phyloP scores from a whole-genome alignment of 2,113 vertebrate species.

The Scytalopus superciliaris region DNA sequence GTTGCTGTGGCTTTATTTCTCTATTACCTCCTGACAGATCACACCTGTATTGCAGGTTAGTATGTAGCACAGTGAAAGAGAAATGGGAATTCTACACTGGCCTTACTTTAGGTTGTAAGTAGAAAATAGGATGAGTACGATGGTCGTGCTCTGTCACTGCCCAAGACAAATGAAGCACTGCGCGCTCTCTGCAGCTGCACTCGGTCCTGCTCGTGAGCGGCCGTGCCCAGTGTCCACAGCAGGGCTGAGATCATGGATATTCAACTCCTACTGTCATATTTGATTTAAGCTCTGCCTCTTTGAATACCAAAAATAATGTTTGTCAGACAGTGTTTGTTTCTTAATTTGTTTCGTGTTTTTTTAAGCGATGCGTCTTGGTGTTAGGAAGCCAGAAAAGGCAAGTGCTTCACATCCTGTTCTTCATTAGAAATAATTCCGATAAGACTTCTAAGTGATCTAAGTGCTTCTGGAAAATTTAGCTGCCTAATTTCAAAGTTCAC shows the following conservation, averaged over 20 bases:
- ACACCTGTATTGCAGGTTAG: background rate
- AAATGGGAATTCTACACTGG: background rate
- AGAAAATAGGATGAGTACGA: background rate
- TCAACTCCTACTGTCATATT: background rate
- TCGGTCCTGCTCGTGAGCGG: fast-evolving
- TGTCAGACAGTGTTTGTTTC: background rate
- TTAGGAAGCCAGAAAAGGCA: background rate
- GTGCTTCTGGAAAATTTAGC: background rate
- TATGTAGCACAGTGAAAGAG: background rate
- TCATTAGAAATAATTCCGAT: background rate
- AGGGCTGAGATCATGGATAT: background rate
- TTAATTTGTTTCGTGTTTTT: background rate
- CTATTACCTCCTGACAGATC: background rate
- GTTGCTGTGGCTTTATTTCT: background rate
- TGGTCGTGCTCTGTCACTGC: background rate
- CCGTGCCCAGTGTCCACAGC: background rate
- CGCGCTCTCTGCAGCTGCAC: fast-evolving
- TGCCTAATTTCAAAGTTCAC: background rate
- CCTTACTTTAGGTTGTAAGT: background rate
- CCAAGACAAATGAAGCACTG: background rate
- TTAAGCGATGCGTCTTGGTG: background rate
- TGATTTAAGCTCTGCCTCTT: background rate
- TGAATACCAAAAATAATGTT: background rate
- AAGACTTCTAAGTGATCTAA: background rate
- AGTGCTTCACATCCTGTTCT: background rate